Conservation (phyloP, 2,113 vertebrate species). For the Peromyscus polionotus region DNA sequence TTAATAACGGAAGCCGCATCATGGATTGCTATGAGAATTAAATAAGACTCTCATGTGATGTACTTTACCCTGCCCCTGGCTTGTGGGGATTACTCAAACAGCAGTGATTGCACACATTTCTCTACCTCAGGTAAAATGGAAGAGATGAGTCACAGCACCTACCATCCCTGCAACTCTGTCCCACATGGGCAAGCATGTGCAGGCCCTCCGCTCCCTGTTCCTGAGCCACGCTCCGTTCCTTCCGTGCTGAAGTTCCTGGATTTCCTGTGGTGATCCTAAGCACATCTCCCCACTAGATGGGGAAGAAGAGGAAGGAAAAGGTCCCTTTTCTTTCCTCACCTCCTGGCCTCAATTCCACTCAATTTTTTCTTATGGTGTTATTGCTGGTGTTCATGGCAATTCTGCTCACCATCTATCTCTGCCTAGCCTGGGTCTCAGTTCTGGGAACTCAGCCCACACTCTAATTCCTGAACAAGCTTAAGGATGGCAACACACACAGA, state of each 20-base stretch:
- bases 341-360: not conserved
- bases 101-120: not conserved
- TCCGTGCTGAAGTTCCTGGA: not conserved
- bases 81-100: not conserved
- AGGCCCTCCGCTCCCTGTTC: not conserved
- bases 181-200: not conserved
- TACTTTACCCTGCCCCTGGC: not conserved
- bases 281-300: not conserved
- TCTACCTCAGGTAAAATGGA: not conserved
- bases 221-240: not conserved
- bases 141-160: not conserved
- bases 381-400: not conserved
- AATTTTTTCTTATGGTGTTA: not conserved
- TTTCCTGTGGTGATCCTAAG: not conserved
- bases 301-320: not conserved
- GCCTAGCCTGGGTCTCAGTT: conserved; percentile 5
- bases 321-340: not conserved
- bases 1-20: not conserved
- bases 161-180: not conserved
- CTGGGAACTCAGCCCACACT: not conserved
- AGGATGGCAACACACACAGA: not conserved
- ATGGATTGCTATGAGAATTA: not conserved
- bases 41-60: not conserved
- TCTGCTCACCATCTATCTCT: conserved; percentile 34
- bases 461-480: not conserved